Evolutionary conservation across 2,888 invertebrate species (phyloP), one percentile per base, ranked within the genome.

Genomic region (Drosophila eohydei): DNA sequence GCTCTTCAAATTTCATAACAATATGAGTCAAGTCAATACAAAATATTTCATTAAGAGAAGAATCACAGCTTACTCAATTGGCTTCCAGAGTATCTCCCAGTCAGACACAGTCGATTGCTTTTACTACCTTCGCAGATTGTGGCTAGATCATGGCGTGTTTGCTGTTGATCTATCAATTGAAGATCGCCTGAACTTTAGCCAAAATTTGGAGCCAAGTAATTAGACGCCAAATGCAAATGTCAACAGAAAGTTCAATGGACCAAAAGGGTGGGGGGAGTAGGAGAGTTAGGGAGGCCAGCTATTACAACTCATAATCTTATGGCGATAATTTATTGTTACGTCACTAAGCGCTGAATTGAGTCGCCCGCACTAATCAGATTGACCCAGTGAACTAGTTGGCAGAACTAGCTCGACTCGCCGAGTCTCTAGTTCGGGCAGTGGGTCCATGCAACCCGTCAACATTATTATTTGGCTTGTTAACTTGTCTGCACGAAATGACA

Each of bases 401-500:
- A 62, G 60, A 64, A 56, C 44, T 65, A 41, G 51, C 52, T 38
- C 58, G 34, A 52, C 43, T 54, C 50, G 41, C 26, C 48, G 40
- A 46, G 41, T 54, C 48, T 26, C 41, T 50, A 36, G 41, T 16
- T 46, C n/a, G 54, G 43, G 36, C 43, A 58, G 51, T 59, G 50
- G 61, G 71, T 80, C 81, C 74, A 81, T 79, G 79, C 78, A 80
- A 80, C 80, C 86, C 84, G 86, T 84, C 87, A 84, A 87, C 81
- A 85, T 83, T 81, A 87, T 89, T 90, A 89, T 89, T 84, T 89
- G 88, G 80, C 88, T 88, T 87, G 88, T 88, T 89, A 88, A 88
- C 89, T 88, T 88, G 89, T 85, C 88, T 90, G 91, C 91, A 91
- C 91, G 91, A 91, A 91, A 91, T 91, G 91, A 91, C 91, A 91